Conservation (phyloP, 2,113 vertebrate species). For the Syrrhaptes paradoxus region DNA sequence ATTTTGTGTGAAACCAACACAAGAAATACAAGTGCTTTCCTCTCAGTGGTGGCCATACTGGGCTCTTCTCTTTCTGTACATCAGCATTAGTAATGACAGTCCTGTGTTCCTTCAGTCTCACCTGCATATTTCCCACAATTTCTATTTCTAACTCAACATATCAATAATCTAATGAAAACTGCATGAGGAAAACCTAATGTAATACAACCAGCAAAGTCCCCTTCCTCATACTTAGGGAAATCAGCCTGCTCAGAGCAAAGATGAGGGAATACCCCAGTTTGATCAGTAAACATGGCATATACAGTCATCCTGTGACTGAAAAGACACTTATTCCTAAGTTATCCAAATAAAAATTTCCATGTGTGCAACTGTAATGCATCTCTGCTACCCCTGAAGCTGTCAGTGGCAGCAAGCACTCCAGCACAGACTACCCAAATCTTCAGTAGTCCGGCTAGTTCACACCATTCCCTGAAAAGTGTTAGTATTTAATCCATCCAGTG, state of each 20-base stretch:
- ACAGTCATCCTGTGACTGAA: neutral
- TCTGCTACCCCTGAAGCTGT: neutral
- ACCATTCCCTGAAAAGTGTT: neutral
- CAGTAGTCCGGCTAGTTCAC: neutral
- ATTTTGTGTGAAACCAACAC: neutral
- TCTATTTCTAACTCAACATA: neutral
- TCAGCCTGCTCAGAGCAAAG: neutral
- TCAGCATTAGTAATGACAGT: neutral
- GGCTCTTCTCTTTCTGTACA: neutral
- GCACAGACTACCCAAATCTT: neutral
- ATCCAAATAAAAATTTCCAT: neutral
- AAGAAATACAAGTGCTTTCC: neutral
- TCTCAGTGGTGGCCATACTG: fast-evolving
- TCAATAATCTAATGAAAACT: neutral
- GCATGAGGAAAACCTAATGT: neutral
- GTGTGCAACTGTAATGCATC: neutral
- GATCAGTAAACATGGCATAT: neutral
- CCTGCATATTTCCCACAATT: neutral
- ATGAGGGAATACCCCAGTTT: neutral
- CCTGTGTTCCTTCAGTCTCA: neutral
- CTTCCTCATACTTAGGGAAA: neutral
- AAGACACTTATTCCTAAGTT: neutral
- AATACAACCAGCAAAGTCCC: neutral
- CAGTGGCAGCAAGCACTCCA: neutral
- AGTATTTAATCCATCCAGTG: neutral